A percentile compares a stretch with the other conserved stretches of the same genome.
Evolutionary conservation across 2,113 vertebrate species (phyloP).

Genomic region (Xerus inauris): DNA sequence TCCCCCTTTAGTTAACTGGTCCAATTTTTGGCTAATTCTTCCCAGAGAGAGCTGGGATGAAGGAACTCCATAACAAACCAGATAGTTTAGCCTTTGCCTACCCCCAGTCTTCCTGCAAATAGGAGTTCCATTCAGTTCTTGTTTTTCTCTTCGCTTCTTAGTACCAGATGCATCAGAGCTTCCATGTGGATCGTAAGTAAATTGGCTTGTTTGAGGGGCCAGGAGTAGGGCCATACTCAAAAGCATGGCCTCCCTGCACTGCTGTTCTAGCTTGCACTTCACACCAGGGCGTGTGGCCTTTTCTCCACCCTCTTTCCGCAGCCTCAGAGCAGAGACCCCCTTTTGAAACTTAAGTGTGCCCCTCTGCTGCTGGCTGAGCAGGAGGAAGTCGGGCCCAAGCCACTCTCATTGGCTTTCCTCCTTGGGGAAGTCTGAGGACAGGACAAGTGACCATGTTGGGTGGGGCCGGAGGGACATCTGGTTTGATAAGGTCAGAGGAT

Average conservation of each 20-base stretch:
- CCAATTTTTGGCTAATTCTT: background rate
- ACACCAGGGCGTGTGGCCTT: background rate
- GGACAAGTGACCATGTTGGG: accelerated
- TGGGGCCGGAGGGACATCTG: background rate
- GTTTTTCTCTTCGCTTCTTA: background rate
- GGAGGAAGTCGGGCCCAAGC: background rate
- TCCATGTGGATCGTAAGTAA: accelerated
- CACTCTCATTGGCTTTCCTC: background rate
- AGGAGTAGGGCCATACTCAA: no score
- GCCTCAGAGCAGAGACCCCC: background rate
- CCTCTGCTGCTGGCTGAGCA: background rate
- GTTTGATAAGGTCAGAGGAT: background rate
- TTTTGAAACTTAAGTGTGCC: background rate
- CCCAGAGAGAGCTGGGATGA: background rate
- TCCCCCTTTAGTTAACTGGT: background rate
- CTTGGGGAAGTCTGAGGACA: background rate
- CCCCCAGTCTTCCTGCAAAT: background rate
- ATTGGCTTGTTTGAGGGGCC: no score
- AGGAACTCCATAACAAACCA: background rate
- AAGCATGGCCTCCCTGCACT: accelerated
- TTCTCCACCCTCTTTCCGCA: accelerated
- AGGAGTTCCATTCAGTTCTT: background rate
- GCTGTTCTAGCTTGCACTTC: background rate
- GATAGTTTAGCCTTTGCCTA: background rate
- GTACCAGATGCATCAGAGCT: no score